Evolutionary conservation across 2,888 invertebrate species (phyloP).

Genomic region (Cenopis cana): DNA sequence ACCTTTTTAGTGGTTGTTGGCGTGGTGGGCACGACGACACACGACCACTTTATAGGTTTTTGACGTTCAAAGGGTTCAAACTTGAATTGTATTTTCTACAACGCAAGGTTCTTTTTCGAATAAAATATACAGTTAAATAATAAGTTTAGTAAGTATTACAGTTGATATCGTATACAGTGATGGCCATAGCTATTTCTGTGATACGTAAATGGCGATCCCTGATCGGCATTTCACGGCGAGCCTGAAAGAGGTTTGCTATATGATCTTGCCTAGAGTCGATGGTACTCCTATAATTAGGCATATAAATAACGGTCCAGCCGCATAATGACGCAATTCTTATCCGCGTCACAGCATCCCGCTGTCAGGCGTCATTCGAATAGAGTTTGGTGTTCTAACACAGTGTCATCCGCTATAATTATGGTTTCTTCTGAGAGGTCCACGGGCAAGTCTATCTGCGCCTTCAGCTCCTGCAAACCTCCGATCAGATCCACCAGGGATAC

Average conservation of each 20-base stretch:
- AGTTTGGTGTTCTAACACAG: conserved; percentile 74
- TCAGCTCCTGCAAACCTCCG: conserved; percentile 72
- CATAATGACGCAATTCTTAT: background rate
- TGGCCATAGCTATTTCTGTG: background rate
- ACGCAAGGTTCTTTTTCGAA: background rate
- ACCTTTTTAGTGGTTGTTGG: too few relatives aligned
- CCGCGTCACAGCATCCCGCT: background rate
- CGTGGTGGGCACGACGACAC: too few relatives aligned
- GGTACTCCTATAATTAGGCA: background rate
- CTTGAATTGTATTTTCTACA: background rate
- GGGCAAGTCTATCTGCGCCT: conserved; percentile 74
- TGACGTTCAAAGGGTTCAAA: too few relatives aligned
- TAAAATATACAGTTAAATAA: background rate
- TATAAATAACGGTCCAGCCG: background rate
- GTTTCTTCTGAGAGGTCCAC: conserved; percentile 73
- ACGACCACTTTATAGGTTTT: too few relatives aligned
- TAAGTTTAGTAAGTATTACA: background rate
- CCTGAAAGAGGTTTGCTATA: too few relatives aligned
- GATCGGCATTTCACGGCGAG: background rate
- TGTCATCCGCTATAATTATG: conserved; percentile 74
- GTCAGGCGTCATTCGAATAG: conserved; percentile 63
- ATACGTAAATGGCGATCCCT: background rate
- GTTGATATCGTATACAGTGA: background rate
- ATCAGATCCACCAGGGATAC: conserved; percentile 70
- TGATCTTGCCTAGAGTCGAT: too few relatives aligned